phyloP scores from a whole-genome alignment of 2,797 vertebrate genomes.

The Poeciliopsis presidionis region DNA sequence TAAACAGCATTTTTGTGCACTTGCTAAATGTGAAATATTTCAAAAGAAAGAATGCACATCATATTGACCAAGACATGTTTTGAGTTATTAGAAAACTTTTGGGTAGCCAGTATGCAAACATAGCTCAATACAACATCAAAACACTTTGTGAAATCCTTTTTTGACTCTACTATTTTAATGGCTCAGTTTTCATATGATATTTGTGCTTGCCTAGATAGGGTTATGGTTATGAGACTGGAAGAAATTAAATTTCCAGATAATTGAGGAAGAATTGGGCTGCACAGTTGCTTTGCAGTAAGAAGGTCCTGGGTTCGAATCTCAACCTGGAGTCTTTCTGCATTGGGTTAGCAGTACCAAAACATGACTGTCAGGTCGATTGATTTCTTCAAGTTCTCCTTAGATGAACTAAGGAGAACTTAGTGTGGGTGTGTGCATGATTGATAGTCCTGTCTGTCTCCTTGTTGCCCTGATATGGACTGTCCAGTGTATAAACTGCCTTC shows the following conservation, averaged over 20 bases:
- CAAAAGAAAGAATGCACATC: neutral
- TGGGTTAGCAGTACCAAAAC: no score
- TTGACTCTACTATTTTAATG: neutral
- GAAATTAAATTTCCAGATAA: neutral
- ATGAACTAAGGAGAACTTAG: no score
- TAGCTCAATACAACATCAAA: slow-evolving; percentile 36
- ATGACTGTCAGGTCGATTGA: no score
- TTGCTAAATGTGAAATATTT: neutral
- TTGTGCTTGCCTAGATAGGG: neutral
- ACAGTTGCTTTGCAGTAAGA: no score
- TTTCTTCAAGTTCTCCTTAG: no score
- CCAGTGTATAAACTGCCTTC: no score
- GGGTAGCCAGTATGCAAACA: slow-evolving; percentile 25
- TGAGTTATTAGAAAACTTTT: slow-evolving; percentile 2
- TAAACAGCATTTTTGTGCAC: neutral
- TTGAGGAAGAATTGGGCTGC: neutral
- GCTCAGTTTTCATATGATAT: neutral
- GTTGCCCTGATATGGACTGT: no score
- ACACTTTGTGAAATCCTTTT: neutral
- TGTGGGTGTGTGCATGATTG: no score
- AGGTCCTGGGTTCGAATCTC: no score
- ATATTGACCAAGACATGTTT: neutral
- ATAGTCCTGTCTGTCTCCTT: no score
- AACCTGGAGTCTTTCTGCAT: no score
- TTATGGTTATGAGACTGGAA: neutral